Evolutionary conservation across 2,888 invertebrate species (phyloP).

Genomic region (Zygaena filipendulae): DNA sequence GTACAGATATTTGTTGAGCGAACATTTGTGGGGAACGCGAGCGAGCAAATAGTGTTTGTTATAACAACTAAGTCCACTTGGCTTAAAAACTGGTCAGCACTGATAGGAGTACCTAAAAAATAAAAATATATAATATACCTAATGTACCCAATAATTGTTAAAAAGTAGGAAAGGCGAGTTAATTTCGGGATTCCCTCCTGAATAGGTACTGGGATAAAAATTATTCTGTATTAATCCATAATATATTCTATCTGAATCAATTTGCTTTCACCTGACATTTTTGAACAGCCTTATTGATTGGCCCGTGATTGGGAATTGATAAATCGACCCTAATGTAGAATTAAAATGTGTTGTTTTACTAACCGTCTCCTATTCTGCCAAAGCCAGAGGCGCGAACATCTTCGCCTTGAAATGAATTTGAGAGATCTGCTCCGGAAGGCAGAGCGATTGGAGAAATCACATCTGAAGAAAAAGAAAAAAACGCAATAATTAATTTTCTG

Average conservation of each 20-base stretch:
- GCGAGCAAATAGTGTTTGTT: slow-evolving; percentile 16
- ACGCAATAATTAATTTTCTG: not conserved
- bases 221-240: too few species aligned
- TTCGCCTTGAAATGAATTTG: not conserved
- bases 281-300: too few species aligned
- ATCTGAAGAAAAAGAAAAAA: not conserved
- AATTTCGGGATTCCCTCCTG: too few species aligned
- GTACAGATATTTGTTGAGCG: slow-evolving; percentile 19
- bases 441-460: not conserved
- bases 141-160: too few species aligned
- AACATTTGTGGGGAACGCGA: slow-evolving; percentile 14
- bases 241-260: too few species aligned
- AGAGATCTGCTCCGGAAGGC: not conserved
- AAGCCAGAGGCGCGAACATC: not conserved
- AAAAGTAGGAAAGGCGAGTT: too few species aligned
- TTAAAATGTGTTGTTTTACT: too few species aligned
- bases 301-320: too few species aligned
- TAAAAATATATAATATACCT: too few species aligned
- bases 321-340: too few species aligned
- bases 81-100: slow-evolving; percentile 13
- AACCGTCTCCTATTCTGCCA: slow-evolving; percentile 10
- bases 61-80: slow-evolving; percentile 17
- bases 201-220: too few species aligned
- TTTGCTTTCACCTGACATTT: too few species aligned
- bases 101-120: slow-evolving; percentile 11